Base-by-base conservation (phyloP, 2,113 vertebrate genomes). In the Tetrax tetrax region DNA sequence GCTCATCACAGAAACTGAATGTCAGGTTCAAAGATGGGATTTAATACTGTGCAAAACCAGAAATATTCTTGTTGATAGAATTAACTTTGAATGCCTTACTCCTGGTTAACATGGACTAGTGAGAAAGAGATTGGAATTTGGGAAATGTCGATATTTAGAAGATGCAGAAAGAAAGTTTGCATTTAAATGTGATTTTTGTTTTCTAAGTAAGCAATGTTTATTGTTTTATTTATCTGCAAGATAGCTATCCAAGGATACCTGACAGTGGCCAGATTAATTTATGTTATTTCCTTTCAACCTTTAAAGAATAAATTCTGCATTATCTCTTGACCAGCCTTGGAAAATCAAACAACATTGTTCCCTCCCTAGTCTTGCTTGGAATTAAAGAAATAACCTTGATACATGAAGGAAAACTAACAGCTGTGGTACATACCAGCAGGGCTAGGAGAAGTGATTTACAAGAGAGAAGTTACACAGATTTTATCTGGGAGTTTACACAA, bases 331-430 rank as follows among this genome's bases (percentile, higher is more conserved):
- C 72, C 37, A 88, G 69, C 87, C 81, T 78, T 95, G 80, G 45
- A 94, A 93, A 90, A 89, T 90, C 82, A 89, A 89, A 83, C 27
- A 89, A 47, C 41, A 38, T 76, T 72, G 48, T 48, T 87, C 38
- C 76, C 59, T 95, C 53, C 85, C 54, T 23, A 79, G 75, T 81
- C 76, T 56, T 86, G 24, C 70, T 59, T 69, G 61, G 47, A 94
- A 84, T 83, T 71, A 85, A 95, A 85, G 24, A 93, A 96, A 89
- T 79, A 93, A 83, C 75, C 45, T 70, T 95, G 87, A 64, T 50
- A 72, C 14, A 59, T 69, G 27, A 81, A 89, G 69, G 66, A 87
- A 68, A 56, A 74, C 50, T 65, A 84, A 77, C 28, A 90, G 59
- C 48, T 94, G 35, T 87, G 22, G 47, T 61, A 84, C 25, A 69